Percentiles rank a stretch among this genome's conserved stretches.
phyloP scores from a whole-genome alignment of 2,888 invertebrate species.

The Hyppa rectilinea region DNA sequence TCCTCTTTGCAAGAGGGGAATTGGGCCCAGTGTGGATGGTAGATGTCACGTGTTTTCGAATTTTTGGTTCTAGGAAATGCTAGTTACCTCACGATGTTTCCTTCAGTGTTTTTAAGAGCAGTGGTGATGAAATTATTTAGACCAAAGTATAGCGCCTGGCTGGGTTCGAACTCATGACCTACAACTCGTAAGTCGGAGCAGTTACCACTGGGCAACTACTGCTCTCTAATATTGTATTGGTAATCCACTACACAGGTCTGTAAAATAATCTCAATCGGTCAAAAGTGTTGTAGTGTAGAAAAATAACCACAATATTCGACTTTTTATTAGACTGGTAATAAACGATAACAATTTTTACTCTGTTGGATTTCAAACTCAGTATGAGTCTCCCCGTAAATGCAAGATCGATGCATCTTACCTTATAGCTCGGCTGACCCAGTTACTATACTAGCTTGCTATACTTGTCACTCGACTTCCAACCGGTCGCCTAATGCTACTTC shows the following conservation, averaged over 20 bases:
- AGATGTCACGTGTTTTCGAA: no score
- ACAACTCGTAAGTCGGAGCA: no score
- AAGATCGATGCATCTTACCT: constrained; percentile 75
- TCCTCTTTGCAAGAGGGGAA: no score
- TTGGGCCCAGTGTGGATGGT: no score
- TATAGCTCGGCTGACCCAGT: constrained; percentile 73
- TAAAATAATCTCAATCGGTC: not conserved
- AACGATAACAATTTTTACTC: not conserved
- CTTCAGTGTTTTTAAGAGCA: no score
- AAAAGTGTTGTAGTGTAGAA: not conserved
- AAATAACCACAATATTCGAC: not conserved
- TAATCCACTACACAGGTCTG: not conserved
- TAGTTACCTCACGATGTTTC: no score
- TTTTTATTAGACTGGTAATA: not conserved
- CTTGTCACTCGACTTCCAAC: constrained; percentile 51
- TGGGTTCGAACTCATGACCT: no score
- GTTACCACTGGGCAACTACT: no score
- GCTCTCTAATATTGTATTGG: not conserved
- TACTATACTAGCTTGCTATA: constrained; percentile 48
- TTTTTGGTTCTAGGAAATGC: no score
- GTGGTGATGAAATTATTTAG: no score
- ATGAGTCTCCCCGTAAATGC: constrained; percentile 21
- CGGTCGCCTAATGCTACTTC: constrained; percentile 49
- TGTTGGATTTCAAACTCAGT: not conserved
- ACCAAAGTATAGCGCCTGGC: no score